Conservation (phyloP, 2,888 invertebrate species). For the Taphrorychus bicolor region DNA sequence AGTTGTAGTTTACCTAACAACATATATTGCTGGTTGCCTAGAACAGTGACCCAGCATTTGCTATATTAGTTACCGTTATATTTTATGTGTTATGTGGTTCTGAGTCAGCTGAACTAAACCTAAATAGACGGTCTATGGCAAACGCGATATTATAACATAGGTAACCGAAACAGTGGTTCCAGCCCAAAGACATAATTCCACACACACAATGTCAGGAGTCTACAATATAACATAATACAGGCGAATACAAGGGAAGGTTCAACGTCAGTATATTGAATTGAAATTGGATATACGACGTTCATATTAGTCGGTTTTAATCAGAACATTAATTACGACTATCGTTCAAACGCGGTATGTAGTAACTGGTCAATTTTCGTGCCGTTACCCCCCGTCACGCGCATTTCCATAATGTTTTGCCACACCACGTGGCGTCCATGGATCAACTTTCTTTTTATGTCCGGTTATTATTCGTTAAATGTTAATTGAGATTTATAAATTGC, state of each 20-base stretch:
- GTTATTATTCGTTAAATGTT: background rate
- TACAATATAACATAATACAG: background rate
- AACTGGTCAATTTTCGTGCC: slow-evolving; percentile 31
- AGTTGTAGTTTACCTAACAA: too few species aligned
- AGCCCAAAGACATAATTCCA: background rate
- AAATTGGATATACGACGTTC: slow-evolving; percentile 24
- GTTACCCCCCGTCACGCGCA: slow-evolving; percentile 7
- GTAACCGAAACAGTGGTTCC: background rate
- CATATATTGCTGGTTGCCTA: too few species aligned
- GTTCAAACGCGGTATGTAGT: slow-evolving; percentile 22
- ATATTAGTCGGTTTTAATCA: slow-evolving; percentile 28
- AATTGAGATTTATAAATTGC: slow-evolving; percentile 3
- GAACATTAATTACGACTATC: slow-evolving; percentile 36
- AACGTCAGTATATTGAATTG: slow-evolving; percentile 26
- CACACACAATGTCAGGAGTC: background rate
- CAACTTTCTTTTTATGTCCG: slow-evolving; percentile 14
- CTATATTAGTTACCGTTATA: too few species aligned
- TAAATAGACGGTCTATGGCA: too few species aligned
- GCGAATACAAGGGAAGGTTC: slow-evolving; percentile 7
- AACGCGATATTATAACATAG: too few species aligned
- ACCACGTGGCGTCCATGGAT: slow-evolving; percentile 14
- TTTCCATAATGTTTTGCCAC: slow-evolving; percentile 11
- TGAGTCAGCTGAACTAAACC: too few species aligned
- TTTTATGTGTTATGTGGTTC: too few species aligned
- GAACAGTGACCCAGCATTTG: too few species aligned